Evolutionary conservation across 2,113 vertebrate genomes (phyloP).

Genomic region (Tupaia chinensis): DNA sequence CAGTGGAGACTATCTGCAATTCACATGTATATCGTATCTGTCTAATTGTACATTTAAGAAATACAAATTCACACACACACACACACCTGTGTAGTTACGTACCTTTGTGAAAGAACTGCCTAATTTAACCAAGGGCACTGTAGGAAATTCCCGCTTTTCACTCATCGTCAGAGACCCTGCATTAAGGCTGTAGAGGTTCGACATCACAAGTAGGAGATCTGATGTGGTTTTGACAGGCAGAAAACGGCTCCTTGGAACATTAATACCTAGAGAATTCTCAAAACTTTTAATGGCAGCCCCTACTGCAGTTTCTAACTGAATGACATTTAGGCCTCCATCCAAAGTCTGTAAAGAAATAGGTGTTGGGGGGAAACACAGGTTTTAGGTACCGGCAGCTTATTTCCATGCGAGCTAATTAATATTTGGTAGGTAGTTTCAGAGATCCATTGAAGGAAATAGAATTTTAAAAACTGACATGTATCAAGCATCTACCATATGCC

Average conservation of each 20-base stretch:
- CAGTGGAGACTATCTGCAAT: background rate
- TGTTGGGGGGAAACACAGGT: background rate
- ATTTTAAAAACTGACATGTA: slow-evolving; percentile 34
- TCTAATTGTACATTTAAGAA: slow-evolving; percentile 29
- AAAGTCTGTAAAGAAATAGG: slow-evolving; percentile 90
- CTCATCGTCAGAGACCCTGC: slow-evolving; percentile 98
- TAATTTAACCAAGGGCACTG: slow-evolving; percentile 97
- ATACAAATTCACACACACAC: background rate
- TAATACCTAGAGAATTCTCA: slow-evolving; percentile 98
- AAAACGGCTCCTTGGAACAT: slow-evolving; percentile 98
- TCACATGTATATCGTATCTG: background rate
- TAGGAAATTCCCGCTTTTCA: slow-evolving; percentile 96
- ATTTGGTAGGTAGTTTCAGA: slow-evolving; percentile 44
- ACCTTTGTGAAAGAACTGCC: slow-evolving; percentile 99
- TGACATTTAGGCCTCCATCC: slow-evolving; percentile 97
- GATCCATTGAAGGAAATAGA: slow-evolving; percentile 17
- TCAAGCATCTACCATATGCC: background rate
- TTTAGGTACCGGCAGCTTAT: slow-evolving; percentile 19
- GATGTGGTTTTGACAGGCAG: slow-evolving; percentile 99
- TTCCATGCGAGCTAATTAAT: background rate
- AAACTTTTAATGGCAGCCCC: slow-evolving; percentile 99
- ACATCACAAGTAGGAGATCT: slow-evolving; percentile 98
- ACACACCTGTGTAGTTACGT: slow-evolving; percentile 22
- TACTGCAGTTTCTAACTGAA: slow-evolving; percentile 99
- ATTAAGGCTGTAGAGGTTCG: slow-evolving; percentile 98